Conservation (phyloP, 2,113 vertebrate species). For the Pholis gunnellus region DNA sequence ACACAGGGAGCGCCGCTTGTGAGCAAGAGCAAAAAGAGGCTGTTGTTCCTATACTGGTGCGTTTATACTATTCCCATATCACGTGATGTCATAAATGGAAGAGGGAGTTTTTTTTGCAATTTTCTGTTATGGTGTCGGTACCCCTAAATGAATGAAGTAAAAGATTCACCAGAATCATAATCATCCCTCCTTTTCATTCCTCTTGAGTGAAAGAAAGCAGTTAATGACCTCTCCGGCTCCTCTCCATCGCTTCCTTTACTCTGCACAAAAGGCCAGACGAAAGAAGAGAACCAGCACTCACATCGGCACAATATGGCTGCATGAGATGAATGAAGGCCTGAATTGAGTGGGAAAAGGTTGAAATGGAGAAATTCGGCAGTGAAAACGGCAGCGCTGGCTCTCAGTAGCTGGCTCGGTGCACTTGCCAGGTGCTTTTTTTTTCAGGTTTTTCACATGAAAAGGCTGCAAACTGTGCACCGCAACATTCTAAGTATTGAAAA, state of each 20-base stretch:
- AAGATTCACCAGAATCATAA: conserved; percentile 27
- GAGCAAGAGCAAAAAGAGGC: not conserved
- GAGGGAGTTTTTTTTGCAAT: not conserved
- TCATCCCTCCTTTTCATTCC: conserved; percentile 20
- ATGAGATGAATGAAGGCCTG: conserved; percentile 24
- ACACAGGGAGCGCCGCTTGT: not conserved
- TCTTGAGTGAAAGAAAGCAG: conserved; percentile 41
- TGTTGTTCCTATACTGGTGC: not conserved
- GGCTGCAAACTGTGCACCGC: not conserved
- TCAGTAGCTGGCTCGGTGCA: not conserved
- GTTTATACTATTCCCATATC: not conserved
- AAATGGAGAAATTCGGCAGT: conserved; percentile 15
- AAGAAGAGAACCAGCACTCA: conserved; percentile 22
- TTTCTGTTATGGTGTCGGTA: conserved; percentile 12
- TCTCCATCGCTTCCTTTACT: conserved; percentile 22
- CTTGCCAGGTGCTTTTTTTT: conserved; percentile 1
- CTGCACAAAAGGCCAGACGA: conserved; percentile 37
- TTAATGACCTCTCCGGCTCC: conserved; percentile 46
- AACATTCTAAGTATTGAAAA: not conserved
- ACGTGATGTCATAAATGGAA: not conserved
- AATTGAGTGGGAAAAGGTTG: conserved; percentile 17
- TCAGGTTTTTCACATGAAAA: conserved; percentile 1
- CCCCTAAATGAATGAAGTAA: conserved; percentile 22
- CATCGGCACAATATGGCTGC: conserved; percentile 10
- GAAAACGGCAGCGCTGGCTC: not conserved